Evolutionary conservation across 64 coral and sea anemone species (phyloP).

Genomic region (Orbicella faveolata): DNA sequence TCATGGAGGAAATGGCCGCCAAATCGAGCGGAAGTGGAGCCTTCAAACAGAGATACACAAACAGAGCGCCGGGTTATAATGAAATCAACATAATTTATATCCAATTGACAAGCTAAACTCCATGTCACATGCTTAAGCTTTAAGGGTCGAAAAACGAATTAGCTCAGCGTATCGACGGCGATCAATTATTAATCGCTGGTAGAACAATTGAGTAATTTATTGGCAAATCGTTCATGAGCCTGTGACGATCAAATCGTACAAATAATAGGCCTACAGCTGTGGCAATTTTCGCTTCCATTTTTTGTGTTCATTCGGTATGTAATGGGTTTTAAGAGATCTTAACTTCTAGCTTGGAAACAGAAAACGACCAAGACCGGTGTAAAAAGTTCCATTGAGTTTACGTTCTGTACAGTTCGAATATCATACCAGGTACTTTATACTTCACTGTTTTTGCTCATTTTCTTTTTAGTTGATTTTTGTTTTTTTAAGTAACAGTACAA

Average conservation of each 20-base stretch:
- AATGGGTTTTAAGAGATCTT: slow-evolving; percentile 98
- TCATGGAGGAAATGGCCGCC: slow-evolving; percentile 58
- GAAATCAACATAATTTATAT: slow-evolving; percentile 84
- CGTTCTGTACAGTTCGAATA: not conserved
- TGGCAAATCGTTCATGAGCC: slow-evolving; percentile 60
- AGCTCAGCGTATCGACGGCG: slow-evolving; percentile 49
- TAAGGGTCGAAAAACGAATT: slow-evolving; percentile 60
- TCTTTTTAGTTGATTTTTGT: not conserved
- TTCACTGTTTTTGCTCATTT: not conserved
- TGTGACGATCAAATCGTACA: slow-evolving; percentile 74
- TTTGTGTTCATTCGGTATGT: slow-evolving; percentile 92
- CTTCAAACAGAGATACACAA: slow-evolving; percentile 88
- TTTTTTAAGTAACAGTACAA: slow-evolving; percentile 27
- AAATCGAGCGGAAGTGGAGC: slow-evolving; percentile 9
- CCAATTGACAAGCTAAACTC: slow-evolving; percentile 62
- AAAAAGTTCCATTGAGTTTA: slow-evolving; percentile 35
- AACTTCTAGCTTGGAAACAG: slow-evolving; percentile 72
- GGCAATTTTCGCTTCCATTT: slow-evolving; percentile 88
- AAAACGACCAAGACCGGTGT: slow-evolving; percentile 84
- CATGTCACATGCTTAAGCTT: slow-evolving; percentile 36
- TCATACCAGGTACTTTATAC: slow-evolving; percentile 31
- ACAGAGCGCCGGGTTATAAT: slow-evolving; percentile 66
- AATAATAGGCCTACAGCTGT: slow-evolving; percentile 94
- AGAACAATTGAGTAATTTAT: slow-evolving; percentile 97
- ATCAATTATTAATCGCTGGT: slow-evolving; percentile 76